A percentile compares a stretch with the other conserved stretches of the same genome.
Conservation (phyloP, 1,140 invertebrate species). For the Drosophila varians region DNA sequence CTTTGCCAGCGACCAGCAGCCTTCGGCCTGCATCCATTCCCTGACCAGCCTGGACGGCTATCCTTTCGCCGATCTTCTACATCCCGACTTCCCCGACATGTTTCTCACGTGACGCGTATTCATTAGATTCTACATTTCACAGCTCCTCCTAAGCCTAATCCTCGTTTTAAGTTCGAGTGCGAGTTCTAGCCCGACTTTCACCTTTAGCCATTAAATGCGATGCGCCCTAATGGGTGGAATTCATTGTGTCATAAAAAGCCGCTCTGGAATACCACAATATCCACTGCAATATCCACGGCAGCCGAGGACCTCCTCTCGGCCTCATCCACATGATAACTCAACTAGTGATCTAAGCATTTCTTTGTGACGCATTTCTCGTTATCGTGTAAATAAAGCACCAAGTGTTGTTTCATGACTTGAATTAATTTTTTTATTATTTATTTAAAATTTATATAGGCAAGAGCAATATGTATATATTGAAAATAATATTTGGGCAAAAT, state of each 20-base stretch:
- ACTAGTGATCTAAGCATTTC: conserved; percentile 69
- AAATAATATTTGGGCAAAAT: no score
- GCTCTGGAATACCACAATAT: not conserved
- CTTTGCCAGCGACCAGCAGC: conserved; percentile 66
- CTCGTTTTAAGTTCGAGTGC: conserved; percentile 54
- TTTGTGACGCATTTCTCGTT: conserved; percentile 60
- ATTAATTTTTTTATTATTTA: no score
- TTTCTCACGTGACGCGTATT: conserved; percentile 72
- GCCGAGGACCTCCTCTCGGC: conserved; percentile 21
- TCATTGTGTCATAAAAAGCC: conserved; percentile 73
- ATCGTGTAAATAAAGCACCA: conserved; percentile 72
- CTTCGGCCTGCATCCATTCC: conserved; percentile 77
- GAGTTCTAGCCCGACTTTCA: conserved; percentile 56
- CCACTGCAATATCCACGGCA: conserved; percentile 3
- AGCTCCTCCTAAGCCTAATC: conserved; percentile 40
- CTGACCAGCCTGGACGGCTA: conserved; percentile 67
- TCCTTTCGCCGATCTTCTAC: conserved; percentile 71
- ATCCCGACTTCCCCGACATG: conserved; percentile 68
- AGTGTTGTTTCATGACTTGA: conserved; percentile 57
- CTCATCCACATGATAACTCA: conserved; percentile 47
- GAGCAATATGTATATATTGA: no score
- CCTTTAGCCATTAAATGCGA: conserved; percentile 42
- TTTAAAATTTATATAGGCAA: no score
- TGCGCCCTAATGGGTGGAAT: conserved; percentile 54
- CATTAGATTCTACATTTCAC: conserved; percentile 16